These are phyloP conservation scores for Harmothoe impar DNA, from an alignment of 2,888 invertebrate genomes.

Conservation along the genomic window DNA sequence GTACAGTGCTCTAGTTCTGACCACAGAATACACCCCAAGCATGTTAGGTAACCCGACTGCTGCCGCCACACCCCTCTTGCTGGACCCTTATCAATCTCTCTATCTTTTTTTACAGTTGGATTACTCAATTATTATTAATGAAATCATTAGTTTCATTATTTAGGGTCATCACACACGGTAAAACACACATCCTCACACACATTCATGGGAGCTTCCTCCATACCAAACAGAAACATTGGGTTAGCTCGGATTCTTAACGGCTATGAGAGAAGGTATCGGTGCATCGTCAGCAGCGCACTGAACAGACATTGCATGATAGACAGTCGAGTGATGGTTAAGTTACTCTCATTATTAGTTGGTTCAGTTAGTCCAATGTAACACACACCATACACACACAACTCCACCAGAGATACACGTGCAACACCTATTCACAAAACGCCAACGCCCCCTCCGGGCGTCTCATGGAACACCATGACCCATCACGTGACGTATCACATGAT, in stretches of 20 bases:
- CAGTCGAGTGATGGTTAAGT: background rate
- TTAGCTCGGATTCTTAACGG: no score
- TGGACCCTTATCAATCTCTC: constrained; percentile 1
- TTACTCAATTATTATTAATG: background rate
- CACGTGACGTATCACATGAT: background rate
- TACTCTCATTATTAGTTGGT: constrained; percentile 5
- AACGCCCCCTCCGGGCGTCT: background rate
- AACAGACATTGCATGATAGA: background rate
- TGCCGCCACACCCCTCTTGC: constrained; percentile 47
- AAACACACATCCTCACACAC: background rate
- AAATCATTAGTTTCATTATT: background rate
- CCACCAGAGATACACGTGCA: background rate
- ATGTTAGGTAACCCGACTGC: constrained; percentile 28
- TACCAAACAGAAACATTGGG: no score
- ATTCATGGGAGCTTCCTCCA: background rate
- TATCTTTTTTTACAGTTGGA: background rate
- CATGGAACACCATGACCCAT: background rate
- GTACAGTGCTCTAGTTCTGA: background rate
- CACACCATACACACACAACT: constrained; percentile 25
- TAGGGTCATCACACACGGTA: background rate
- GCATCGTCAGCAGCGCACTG: background rate
- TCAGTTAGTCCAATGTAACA: background rate
- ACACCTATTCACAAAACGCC: background rate
- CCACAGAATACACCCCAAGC: background rate
- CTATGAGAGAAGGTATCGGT: background rate